A percentile compares a stretch with the other conserved stretches of the same genome.
phyloP scores from a whole-genome alignment of 2,888 invertebrate species.

The Achlya flavicornis region DNA sequence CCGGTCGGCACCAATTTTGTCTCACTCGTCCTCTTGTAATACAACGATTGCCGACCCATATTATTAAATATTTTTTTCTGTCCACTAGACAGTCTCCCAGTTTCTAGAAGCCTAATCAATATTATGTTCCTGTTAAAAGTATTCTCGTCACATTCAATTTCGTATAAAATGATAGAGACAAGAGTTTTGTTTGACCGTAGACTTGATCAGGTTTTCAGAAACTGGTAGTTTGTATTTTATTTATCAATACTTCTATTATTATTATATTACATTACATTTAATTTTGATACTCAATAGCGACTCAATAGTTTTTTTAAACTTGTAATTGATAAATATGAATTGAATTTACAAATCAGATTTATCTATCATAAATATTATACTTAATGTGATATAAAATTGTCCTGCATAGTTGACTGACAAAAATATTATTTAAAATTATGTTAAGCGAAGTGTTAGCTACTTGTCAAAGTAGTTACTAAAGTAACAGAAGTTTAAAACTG shows the following conservation, averaged over 20 bases:
- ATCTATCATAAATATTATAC: not conserved
- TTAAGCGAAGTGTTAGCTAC: slow-evolving; percentile 25
- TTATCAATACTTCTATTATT: too few relatives aligned
- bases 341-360: slow-evolving; percentile 9
- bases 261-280: too few relatives aligned
- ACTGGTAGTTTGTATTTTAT: too few relatives aligned
- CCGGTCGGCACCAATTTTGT: not conserved
- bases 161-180: too few relatives aligned
- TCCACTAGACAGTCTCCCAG: too few relatives aligned
- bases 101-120: too few relatives aligned
- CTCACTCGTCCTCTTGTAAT: not conserved
- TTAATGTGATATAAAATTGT: slow-evolving; percentile 35
- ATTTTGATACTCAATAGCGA: not conserved
- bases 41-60: too few relatives aligned
- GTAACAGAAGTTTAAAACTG: slow-evolving; percentile 20
- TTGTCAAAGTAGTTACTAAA: slow-evolving; percentile 24
- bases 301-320: not conserved
- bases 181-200: too few relatives aligned
- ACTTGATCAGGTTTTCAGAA: too few relatives aligned
- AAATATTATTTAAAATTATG: slow-evolving; percentile 38
- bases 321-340: not conserved
- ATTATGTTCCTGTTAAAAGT: too few relatives aligned
- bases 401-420: slow-evolving; percentile 49
- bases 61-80: too few relatives aligned
- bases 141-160: too few relatives aligned